phyloP scores from a whole-genome alignment of 2,888 invertebrate genomes.

The Clostera curtula region DNA sequence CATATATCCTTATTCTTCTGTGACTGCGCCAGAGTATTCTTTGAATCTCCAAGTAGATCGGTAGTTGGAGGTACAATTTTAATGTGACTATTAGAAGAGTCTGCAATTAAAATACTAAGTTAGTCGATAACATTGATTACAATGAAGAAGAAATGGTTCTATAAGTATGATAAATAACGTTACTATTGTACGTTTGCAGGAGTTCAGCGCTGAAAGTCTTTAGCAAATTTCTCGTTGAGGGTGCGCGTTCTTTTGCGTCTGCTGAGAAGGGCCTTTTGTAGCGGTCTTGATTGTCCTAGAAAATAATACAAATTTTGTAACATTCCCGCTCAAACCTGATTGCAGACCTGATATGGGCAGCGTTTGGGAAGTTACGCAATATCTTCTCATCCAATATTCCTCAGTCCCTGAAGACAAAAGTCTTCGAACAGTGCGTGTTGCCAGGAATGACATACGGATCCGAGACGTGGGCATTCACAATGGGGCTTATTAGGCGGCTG shows the following conservation, averaged over 20 bases:
- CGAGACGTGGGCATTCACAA: too few relatives aligned
- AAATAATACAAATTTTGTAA: not conserved
- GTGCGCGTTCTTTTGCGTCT: conserved; percentile 50
- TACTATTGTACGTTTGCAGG: conserved; percentile 53
- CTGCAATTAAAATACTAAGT: conserved; percentile 28
- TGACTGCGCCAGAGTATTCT: conserved; percentile 25
- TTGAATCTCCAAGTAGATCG: conserved; percentile 41
- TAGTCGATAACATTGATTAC: too few relatives aligned
- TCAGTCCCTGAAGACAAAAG: too few relatives aligned
- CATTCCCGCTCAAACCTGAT: too few relatives aligned
- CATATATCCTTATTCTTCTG: conserved; percentile 43
- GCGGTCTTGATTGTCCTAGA: conserved; percentile 53
- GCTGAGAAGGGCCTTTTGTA: conserved; percentile 65
- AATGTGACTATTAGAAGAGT: conserved; percentile 38
- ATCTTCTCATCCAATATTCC: too few relatives aligned
- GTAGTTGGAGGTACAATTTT: conserved; percentile 58
- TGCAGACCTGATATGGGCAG: too few relatives aligned
- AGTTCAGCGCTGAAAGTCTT: conserved; percentile 57
- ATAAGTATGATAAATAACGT: conserved; percentile 5
- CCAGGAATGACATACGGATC: too few relatives aligned
- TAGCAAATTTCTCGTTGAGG: conserved; percentile 48
- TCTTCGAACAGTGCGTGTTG: too few relatives aligned
- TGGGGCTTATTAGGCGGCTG: too few relatives aligned
- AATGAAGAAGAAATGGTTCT: too few relatives aligned
- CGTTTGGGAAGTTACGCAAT: too few relatives aligned